phyloP scores from a whole-genome alignment of 2,797 vertebrate genomes.

The Chelidonichthys spinosus region DNA sequence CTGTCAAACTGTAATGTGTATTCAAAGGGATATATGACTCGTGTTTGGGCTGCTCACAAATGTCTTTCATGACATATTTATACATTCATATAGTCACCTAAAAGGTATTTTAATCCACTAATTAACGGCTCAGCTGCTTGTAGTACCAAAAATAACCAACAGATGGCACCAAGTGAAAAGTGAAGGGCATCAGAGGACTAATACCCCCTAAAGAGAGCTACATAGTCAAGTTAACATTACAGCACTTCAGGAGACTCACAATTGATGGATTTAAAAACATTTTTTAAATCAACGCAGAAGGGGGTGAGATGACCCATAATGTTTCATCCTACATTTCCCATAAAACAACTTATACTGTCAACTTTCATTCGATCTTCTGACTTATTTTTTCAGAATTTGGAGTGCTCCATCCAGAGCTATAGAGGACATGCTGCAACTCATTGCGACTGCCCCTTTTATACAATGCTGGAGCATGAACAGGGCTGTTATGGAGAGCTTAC shows the following conservation, averaged over 20 bases:
- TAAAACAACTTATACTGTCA: not conserved
- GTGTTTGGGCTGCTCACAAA: not conserved
- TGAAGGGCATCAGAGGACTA: not conserved
- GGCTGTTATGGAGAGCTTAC: not conserved
- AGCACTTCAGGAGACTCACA: not conserved
- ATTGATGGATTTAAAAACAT: not conserved
- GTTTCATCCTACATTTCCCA: not conserved
- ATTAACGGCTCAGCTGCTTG: not conserved
- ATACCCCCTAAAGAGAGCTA: not conserved
- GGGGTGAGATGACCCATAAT: not conserved
- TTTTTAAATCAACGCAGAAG: not conserved
- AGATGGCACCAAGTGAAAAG: constrained; percentile 41
- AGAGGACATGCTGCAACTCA: not conserved
- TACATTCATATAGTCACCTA: not conserved
- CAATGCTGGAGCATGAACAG: not conserved
- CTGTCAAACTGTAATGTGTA: not conserved
- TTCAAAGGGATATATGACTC: not conserved
- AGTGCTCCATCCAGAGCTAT: not conserved
- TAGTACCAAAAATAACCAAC: constrained; percentile 41
- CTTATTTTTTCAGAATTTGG: not conserved
- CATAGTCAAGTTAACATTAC: not conserved
- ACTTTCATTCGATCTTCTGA: not conserved
- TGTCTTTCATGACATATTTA: not conserved
- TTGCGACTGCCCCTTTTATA: not conserved
- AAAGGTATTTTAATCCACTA: not conserved